Evolutionary conservation across 2,113 vertebrate genomes (phyloP), one percentile per base, ranked within the genome.

Genomic region (Poeciliopsis retropinna): DNA sequence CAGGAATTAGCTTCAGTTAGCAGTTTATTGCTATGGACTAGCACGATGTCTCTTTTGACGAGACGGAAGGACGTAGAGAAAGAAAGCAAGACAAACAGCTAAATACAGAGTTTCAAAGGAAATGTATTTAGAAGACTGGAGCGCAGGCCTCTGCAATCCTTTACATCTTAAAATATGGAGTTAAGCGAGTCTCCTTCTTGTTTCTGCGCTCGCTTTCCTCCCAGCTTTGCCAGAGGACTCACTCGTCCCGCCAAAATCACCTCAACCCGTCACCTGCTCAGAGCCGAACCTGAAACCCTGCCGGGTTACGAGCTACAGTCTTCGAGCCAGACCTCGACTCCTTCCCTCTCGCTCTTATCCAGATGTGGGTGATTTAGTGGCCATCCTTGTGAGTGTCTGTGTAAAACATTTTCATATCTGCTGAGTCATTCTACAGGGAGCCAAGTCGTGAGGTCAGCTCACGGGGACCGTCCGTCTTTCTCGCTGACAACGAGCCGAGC

Each of bases 401-500:
- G 32, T 64, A 78, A 57, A 78, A 57, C 17, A 8, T 70, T 71
- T 78, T 81, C 8, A 34, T 65, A 70, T 85, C 30, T 76, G 78
- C 82, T 85, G 82, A 78, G 85, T 87, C 86, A 86, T 85, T 79
- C 47, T 79, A 63, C 68, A 39, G 32, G 19, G 75, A 87, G 86
- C 86, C 87, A 89, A 67, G 62, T 74, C 34, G 65, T 86, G 85
- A 89, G 81, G 70, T 86, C 88, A 81, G 73, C 62, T 57, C 79
- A 76, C 28, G 31, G 86, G 80, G 85, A 84, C 72, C n/a, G 62
- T 72, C 75, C 73, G 78, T 87, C 87, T 89, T 76, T 71, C 81
- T 79, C 31, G 15, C 57, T 85, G 90, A 90, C 84, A 85, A 78
- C 22, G 0, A 41, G 76, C 73, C 69, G 71, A 82, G 70, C 82